Evolutionary conservation across 2,113 vertebrate species (phyloP).

Genomic region (Ictalurus punctatus): DNA sequence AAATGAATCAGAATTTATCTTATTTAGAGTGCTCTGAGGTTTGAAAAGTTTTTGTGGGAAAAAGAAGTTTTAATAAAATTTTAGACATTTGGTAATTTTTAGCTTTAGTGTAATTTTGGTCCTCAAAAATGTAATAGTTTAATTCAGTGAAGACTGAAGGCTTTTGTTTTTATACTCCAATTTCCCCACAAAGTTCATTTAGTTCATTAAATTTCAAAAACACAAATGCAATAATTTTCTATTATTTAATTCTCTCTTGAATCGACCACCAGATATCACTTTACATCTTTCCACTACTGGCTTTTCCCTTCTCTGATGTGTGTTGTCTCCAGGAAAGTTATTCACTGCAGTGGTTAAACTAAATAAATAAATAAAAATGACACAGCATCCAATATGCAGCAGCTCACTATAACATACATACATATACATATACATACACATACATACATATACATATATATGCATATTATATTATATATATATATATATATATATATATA

Average conservation of each 20-base stretch:
- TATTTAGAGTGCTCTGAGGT: background rate
- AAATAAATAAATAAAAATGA: background rate
- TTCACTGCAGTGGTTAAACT: background rate
- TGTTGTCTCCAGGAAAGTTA: background rate
- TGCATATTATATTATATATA: too few relatives aligned
- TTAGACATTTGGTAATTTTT: background rate
- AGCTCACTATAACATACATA: background rate
- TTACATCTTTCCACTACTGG: background rate
- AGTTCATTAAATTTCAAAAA: background rate
- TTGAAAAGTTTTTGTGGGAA: background rate
- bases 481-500: too few relatives aligned
- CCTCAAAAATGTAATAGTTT: background rate
- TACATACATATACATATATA: too few relatives aligned
- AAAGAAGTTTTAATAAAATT: background rate
- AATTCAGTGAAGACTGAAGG: background rate
- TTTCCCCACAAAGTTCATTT: background rate
- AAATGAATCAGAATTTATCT: background rate
- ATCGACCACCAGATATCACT: background rate
- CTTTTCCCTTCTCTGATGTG: background rate
- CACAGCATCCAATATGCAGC: background rate
- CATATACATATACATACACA: too few relatives aligned
- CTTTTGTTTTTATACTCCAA: background rate
- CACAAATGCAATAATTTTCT: background rate
- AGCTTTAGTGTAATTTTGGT: background rate
- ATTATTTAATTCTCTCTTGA: background rate